phyloP scores from a whole-genome alignment of 2,797 vertebrate species.

The Pseudocheirus occidentalis region DNA sequence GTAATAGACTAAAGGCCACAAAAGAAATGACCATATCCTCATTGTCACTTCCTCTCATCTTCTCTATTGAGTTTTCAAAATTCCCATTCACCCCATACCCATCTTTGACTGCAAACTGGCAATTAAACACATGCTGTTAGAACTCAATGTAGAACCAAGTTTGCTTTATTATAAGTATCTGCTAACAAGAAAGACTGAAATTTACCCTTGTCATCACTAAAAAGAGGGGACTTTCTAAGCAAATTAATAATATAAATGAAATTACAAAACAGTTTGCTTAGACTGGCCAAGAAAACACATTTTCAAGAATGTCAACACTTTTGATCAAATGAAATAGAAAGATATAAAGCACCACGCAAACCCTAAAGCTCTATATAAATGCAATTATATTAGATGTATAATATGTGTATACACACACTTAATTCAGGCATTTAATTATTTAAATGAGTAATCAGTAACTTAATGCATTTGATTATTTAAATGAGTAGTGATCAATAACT shows the following conservation, averaged over 20 bases:
- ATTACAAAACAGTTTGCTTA: not conserved
- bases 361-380: not conserved
- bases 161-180: not conserved
- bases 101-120: not conserved
- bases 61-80: not conserved
- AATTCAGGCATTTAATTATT: not conserved
- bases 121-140: not conserved
- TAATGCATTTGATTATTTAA: not conserved
- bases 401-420: not conserved
- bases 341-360: not conserved
- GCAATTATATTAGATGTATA: not conserved
- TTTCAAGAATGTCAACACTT: not conserved
- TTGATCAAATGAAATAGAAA: not conserved
- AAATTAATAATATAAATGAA: not conserved
- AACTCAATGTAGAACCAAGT: not conserved
- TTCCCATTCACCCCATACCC: not conserved
- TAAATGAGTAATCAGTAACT: not conserved
- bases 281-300: not conserved
- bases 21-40: not conserved
- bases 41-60: not conserved
- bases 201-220: not conserved
- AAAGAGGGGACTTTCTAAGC: not conserved
- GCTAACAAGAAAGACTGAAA: not conserved
- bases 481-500: not conserved
- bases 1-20: not conserved